phyloP scores from a whole-genome alignment of 2,113 vertebrate species.

The Bubo scandiacus region DNA sequence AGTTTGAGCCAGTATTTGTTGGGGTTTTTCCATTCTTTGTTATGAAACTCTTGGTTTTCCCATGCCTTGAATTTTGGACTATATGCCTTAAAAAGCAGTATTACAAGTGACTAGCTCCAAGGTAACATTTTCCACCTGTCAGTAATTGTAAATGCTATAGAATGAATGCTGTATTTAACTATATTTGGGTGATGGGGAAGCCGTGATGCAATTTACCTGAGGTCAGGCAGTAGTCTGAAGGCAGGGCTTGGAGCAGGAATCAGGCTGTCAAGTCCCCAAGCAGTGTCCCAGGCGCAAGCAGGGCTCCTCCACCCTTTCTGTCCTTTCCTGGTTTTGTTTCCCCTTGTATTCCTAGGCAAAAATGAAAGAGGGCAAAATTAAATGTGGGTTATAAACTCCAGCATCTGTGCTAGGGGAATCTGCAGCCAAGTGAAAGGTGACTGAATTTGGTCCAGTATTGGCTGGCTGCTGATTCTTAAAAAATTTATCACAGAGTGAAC shows the following conservation, averaged over 20 bases:
- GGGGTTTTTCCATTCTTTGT: background rate
- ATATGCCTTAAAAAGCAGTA: background rate
- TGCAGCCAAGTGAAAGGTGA: background rate
- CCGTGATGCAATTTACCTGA: background rate
- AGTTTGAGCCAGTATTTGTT: background rate
- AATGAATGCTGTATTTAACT: background rate
- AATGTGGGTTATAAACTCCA: background rate
- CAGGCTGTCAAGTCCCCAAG: background rate
- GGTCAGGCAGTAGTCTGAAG: background rate
- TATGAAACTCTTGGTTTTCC: conserved; percentile 10
- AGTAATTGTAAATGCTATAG: background rate
- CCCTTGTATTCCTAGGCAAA: background rate
- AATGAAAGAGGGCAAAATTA: background rate
- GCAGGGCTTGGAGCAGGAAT: background rate
- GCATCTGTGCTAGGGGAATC: background rate
- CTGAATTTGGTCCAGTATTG: background rate
- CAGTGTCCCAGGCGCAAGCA: background rate
- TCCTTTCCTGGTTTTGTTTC: background rate
- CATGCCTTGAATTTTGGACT: background rate
- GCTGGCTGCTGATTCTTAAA: background rate
- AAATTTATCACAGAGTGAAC: background rate
- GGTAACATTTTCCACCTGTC: background rate
- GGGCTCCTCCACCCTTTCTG: background rate
- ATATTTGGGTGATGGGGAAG: background rate
- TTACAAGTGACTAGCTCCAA: background rate